phyloP scores from a whole-genome alignment of 2,888 invertebrate genomes.

The Meiosimyza decipiens region DNA sequence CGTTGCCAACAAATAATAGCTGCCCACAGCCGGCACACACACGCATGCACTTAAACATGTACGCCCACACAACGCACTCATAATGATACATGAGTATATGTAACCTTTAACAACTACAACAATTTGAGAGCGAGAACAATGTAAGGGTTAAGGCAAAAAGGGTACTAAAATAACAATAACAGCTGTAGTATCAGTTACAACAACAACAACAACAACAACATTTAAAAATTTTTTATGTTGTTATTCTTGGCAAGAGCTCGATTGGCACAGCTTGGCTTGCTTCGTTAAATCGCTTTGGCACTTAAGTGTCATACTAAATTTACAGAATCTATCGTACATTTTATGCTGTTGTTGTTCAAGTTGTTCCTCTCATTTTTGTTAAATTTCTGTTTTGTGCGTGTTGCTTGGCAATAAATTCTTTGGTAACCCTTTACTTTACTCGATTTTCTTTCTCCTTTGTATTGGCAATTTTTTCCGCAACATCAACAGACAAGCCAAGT shows the following conservation, averaged over 20 bases:
- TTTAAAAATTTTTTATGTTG: background rate
- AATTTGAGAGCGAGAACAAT: background rate
- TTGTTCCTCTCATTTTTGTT: background rate
- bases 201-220: background rate
- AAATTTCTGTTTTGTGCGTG: background rate
- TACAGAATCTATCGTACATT: constrained; percentile 5
- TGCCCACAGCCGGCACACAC: constrained; percentile 18
- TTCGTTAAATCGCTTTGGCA: background rate
- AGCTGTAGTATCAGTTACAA: background rate
- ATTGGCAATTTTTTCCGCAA: too few relatives aligned
- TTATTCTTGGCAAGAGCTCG: background rate
- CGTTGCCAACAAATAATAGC: background rate
- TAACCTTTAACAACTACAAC: background rate
- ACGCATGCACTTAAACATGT: background rate
- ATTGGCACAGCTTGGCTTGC: background rate
- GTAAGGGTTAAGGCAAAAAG: background rate
- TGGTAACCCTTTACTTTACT: too few relatives aligned
- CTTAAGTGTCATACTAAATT: constrained; percentile 19
- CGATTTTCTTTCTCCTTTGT: too few relatives aligned
- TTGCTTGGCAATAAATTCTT: too few relatives aligned
- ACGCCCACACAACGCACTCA: constrained; percentile 1
- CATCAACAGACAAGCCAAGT: too few relatives aligned
- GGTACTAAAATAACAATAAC: background rate
- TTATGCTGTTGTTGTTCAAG: background rate
- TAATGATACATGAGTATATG: too few relatives aligned